These are phyloP conservation scores for Nothobranchius kuhntae DNA, from an alignment of 2,113 vertebrate genomes.

Conservation along the genomic window DNA sequence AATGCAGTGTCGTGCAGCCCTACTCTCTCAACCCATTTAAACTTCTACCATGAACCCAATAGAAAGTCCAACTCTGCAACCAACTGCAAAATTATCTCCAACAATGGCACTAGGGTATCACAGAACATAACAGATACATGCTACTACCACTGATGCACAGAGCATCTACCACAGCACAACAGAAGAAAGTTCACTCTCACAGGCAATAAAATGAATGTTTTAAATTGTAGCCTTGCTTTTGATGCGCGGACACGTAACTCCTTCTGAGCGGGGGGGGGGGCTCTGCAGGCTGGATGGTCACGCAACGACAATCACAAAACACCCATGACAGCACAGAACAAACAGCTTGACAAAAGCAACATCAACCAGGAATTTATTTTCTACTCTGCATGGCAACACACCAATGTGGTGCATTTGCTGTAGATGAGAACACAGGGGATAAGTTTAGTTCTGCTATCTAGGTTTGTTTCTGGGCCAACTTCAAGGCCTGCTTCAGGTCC, in stretches of 20 bases:
- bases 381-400: constrained; percentile 22
- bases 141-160: neutral
- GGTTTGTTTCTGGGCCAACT: constrained; percentile 19
- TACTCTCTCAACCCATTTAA: too few relatives aligned
- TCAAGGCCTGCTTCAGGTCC: constrained; percentile 4
- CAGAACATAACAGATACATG: neutral
- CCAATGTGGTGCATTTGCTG: neutral
- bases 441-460: constrained; percentile 15
- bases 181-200: neutral
- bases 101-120: neutral
- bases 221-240: constrained; percentile 33
- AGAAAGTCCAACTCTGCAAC: too few relatives aligned
- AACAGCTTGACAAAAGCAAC: constrained; percentile 52
- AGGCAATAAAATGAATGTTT: constrained; percentile 4
- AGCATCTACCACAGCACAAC: neutral
- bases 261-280: constrained; percentile 27
- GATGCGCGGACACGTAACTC: constrained; percentile 18
- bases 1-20: too few relatives aligned
- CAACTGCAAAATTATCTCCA: too few relatives aligned
- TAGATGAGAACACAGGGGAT: constrained; percentile 25
- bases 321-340: constrained; percentile 34
- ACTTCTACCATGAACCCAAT: too few relatives aligned
- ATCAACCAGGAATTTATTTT: constrained; percentile 28
- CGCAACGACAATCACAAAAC: constrained; percentile 52
- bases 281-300: constrained; percentile 54